phyloP scores from a whole-genome alignment of 1,140 invertebrate genomes.

The Glossosoma conforme region DNA sequence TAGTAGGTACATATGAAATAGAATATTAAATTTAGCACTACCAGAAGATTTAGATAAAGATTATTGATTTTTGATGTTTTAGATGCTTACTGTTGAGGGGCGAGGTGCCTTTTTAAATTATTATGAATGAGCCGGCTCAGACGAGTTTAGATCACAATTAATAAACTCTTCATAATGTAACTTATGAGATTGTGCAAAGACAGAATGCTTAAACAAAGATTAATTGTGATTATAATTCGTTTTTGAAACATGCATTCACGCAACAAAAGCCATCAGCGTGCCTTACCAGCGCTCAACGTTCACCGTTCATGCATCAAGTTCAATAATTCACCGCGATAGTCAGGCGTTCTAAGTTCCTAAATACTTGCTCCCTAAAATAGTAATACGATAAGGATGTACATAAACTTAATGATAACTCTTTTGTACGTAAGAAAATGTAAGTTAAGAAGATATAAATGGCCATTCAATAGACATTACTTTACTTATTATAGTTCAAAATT shows the following conservation, averaged over 20 bases:
- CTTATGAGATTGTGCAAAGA: too few relatives aligned
- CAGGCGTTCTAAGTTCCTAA: slow-evolving; percentile 32
- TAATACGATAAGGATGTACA: slow-evolving; percentile 31
- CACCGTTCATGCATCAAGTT: slow-evolving; percentile 5
- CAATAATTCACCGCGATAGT: slow-evolving; percentile 14
- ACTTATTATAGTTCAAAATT: slow-evolving; percentile 2
- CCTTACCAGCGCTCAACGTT: slow-evolving; percentile 20
- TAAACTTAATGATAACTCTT: slow-evolving; percentile 28
- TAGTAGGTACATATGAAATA: too few relatives aligned
- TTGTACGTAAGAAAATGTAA: slow-evolving; percentile 26
- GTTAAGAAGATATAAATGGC: slow-evolving; percentile 13
- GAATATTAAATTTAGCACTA: slow-evolving; percentile 24
- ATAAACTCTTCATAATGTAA: too few relatives aligned
- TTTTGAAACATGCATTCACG: neutral
- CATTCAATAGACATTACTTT: slow-evolving; percentile 12
- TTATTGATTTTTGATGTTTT: slow-evolving; percentile 30
- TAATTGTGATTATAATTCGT: neutral
- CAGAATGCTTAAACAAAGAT: too few relatives aligned
- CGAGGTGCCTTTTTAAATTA: slow-evolving; percentile 32
- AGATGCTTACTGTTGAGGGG: slow-evolving; percentile 32
- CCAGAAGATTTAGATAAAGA: slow-evolving; percentile 24
- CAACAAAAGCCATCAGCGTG: slow-evolving; percentile 17
- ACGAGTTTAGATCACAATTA: slow-evolving; percentile 5
- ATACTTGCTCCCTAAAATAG: slow-evolving; percentile 33
- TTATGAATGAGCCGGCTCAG: slow-evolving; percentile 29